These are phyloP conservation scores for Diaperis boleti DNA, from an alignment of 2,888 invertebrate genomes.

Conservation along the genomic window DNA sequence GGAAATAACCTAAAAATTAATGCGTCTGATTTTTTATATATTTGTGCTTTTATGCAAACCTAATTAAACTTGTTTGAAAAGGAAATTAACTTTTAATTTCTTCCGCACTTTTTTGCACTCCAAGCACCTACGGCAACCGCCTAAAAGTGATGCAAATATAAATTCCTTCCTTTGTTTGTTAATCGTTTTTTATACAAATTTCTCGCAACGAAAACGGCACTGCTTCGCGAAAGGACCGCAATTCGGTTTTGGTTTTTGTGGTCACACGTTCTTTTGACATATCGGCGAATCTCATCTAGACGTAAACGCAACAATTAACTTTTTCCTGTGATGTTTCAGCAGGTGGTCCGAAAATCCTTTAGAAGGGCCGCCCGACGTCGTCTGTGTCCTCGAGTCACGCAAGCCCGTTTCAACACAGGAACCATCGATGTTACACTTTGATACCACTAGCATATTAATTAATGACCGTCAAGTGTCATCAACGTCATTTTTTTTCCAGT, in stretches of 20 bases:
- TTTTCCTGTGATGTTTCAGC: neutral
- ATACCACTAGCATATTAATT: conserved; percentile 25
- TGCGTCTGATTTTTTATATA: too few species aligned
- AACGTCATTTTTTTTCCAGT: conserved; percentile 19
- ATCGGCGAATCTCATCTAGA: too few species aligned
- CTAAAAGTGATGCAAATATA: too few species aligned
- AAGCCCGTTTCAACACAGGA: neutral
- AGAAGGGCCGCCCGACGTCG: conserved; percentile 1
- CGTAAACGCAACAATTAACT: neutral
- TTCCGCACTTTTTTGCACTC: neutral
- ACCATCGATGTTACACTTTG: conserved; percentile 25
- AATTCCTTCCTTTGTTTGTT: too few species aligned
- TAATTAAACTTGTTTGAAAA: too few species aligned
- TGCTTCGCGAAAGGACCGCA: too few species aligned
- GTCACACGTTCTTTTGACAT: too few species aligned
- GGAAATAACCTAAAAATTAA: too few species aligned
- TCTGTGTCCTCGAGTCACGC: conserved; percentile 5
- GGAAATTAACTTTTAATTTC: neutral
- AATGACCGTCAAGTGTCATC: conserved; percentile 30
- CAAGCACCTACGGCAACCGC: neutral
- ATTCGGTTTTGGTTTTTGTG: too few species aligned
- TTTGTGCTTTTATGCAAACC: too few species aligned
- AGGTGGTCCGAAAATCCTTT: conserved; percentile 2
- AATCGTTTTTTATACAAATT: too few species aligned
- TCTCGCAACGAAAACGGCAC: too few species aligned